phyloP scores from a whole-genome alignment of 2,888 invertebrate species.

The Andrena bucephala region DNA sequence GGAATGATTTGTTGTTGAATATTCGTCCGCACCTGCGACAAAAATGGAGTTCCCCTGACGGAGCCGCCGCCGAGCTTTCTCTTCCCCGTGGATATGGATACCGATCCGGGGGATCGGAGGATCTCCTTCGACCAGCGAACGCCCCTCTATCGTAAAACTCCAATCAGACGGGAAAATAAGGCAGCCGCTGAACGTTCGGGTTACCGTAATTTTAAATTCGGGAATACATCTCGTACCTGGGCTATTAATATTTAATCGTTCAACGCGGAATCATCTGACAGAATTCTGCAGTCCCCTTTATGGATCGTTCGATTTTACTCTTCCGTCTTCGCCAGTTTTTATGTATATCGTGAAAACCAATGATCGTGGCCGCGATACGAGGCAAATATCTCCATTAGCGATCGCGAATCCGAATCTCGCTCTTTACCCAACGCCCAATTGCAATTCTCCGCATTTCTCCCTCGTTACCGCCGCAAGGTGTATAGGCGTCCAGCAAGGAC shows the following conservation, averaged over 20 bases:
- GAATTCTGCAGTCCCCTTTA: not conserved
- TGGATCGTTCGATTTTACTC: not conserved
- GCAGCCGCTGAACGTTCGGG: not conserved
- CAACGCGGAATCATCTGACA: not conserved
- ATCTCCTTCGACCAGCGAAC: not conserved
- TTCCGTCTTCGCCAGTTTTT: not conserved
- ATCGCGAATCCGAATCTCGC: too few species aligned
- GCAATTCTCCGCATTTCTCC: too few species aligned
- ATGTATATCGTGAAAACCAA: not conserved
- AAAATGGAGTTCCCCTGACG: constrained; percentile 49
- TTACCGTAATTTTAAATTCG: not conserved
- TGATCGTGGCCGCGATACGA: too few species aligned
- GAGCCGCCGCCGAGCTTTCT: constrained; percentile 29
- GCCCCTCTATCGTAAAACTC: not conserved
- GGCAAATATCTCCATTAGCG: too few species aligned
- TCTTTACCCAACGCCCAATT: too few species aligned
- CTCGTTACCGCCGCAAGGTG: too few species aligned
- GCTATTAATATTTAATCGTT: not conserved
- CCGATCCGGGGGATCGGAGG: not conserved
- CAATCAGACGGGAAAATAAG: not conserved
- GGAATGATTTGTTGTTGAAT: constrained; percentile 70
- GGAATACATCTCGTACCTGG: not conserved
- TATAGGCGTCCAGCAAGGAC: too few species aligned
- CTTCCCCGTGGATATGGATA: not conserved
- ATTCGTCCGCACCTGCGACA: constrained; percentile 69